These are phyloP conservation scores for Hypomecis atomaria DNA, from an alignment of 2,888 invertebrate species.

Conservation along the genomic window DNA sequence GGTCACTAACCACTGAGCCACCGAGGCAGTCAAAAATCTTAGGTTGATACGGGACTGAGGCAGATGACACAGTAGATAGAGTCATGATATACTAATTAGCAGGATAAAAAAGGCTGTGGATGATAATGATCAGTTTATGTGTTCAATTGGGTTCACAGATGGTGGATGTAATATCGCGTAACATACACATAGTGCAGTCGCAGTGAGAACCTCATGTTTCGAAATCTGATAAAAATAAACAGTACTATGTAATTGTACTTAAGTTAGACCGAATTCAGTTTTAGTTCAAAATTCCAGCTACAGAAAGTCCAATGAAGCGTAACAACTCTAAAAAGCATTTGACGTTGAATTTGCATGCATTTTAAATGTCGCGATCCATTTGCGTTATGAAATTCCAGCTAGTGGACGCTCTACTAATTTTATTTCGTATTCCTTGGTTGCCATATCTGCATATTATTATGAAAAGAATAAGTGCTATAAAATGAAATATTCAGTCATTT, in stretches of 20 bases:
- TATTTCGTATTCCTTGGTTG: constrained; percentile 40
- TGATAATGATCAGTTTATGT: no score
- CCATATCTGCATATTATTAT: constrained; percentile 26
- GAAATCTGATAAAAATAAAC: no score
- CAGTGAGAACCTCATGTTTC: neutral
- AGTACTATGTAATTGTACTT: no score
- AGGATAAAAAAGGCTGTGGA: no score
- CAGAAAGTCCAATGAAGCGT: constrained; percentile 21
- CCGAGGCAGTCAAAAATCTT: no score
- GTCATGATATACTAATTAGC: no score
- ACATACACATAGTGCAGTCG: neutral
- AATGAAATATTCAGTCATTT: no score
- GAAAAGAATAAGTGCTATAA: constrained; percentile 3
- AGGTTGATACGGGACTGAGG: no score
- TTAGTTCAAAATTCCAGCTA: constrained; percentile 29
- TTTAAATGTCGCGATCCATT: constrained; percentile 48
- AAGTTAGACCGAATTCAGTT: neutral
- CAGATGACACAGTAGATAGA: no score
- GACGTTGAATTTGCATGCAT: constrained; percentile 56
- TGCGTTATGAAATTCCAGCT: constrained; percentile 30
- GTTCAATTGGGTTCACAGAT: neutral
- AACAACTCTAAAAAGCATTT: constrained; percentile 33
- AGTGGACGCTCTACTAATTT: constrained; percentile 41
- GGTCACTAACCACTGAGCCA: no score
- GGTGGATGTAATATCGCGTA: neutral